Conservation (phyloP, 2,113 vertebrate species). For the Archocentrus centrarchus region DNA sequence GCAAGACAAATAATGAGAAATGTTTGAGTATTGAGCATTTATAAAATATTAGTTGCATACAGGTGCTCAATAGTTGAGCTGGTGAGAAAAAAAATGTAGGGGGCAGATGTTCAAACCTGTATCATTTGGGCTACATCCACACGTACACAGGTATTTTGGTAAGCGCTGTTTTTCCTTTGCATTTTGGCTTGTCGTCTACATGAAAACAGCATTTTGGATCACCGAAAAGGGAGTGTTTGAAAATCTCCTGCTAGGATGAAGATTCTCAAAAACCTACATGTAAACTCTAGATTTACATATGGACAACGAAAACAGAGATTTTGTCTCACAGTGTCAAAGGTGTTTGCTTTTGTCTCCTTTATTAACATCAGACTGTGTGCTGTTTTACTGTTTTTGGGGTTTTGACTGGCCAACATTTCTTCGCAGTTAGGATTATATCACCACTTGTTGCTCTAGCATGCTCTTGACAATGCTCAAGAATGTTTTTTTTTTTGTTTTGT, state of each 20-base stretch:
- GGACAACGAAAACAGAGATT: no score
- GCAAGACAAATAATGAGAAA: constrained; percentile 39
- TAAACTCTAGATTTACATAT: no score
- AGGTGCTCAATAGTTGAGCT: not conserved
- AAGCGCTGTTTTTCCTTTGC: not conserved
- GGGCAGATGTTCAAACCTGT: not conserved
- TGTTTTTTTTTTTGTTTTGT: no score
- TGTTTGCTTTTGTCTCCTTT: no score
- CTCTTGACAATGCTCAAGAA: no score
- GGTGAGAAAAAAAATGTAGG: not conserved
- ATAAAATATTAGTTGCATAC: not conserved
- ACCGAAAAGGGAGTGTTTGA: not conserved
- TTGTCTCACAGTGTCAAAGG: no score
- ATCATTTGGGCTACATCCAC: not conserved
- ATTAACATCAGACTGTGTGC: no score
- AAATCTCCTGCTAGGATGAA: not conserved
- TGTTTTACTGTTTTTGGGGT: no score
- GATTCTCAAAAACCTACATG: no score
- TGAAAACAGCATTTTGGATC: not conserved
- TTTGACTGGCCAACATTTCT: not conserved
- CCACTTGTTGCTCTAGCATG: no score
- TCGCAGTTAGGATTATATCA: no score
- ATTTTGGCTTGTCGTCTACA: not conserved
- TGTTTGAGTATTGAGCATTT: not conserved
- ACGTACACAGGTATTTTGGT: not conserved